phyloP scores from a whole-genome alignment of 1,140 invertebrate species.

The Anastrepha obliqua region DNA sequence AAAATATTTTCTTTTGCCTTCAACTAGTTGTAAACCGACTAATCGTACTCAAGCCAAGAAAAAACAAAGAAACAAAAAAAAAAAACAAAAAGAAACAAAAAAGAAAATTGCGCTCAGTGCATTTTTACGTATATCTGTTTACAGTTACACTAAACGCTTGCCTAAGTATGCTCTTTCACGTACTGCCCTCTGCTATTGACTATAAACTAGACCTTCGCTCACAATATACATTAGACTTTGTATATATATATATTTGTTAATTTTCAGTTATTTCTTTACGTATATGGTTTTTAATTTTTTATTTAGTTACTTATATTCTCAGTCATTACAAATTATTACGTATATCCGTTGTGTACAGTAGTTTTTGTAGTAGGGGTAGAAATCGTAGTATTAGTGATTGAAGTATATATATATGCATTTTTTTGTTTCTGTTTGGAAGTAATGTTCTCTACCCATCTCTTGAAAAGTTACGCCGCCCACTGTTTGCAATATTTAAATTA shows the following conservation, averaged over 20 bases:
- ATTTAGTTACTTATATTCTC: constrained; percentile 30
- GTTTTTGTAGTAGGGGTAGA: constrained; percentile 47
- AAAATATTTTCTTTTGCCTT: background rate
- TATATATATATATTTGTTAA: constrained; percentile 22
- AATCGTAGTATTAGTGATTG: constrained; percentile 14
- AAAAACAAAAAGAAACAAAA: background rate
- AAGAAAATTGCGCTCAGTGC: background rate
- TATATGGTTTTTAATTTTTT: constrained; percentile 18
- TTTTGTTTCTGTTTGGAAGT: background rate
- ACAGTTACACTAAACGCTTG: background rate
- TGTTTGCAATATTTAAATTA: background rate
- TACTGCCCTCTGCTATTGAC: constrained; percentile 17
- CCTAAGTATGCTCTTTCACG: background rate
- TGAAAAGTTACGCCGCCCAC: background rate
- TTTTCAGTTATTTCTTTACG: background rate
- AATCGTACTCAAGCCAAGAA: background rate
- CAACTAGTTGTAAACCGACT: background rate
- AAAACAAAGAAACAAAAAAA: background rate
- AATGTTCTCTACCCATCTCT: background rate
- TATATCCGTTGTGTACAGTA: constrained; percentile 50
- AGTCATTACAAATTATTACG: constrained; percentile 35
- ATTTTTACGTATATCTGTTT: constrained; percentile 20
- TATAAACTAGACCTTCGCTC: constrained; percentile 30
- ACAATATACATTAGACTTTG: constrained; percentile 40
- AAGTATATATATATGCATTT: background rate